Evolutionary conservation across 2,888 invertebrate species (phyloP).

Genomic region (Bembecia ichneumoniformis): DNA sequence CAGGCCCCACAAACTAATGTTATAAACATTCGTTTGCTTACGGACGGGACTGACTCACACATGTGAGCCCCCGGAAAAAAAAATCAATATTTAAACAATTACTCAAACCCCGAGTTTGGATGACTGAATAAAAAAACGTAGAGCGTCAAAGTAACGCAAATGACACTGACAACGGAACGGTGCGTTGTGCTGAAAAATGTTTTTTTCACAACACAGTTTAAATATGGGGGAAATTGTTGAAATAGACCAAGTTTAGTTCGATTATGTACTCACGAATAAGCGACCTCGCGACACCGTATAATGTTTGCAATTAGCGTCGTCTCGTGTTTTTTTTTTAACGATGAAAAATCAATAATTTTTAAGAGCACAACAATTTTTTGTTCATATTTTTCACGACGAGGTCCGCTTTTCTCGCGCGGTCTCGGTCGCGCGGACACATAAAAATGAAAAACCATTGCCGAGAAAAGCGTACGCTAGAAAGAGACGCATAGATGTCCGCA

Average conservation of each 20-base stretch:
- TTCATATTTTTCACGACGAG: constrained; percentile 64
- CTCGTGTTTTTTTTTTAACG: constrained; percentile 46
- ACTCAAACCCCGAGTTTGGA: constrained; percentile 24
- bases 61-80: constrained; percentile 33
- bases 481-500: constrained; percentile 46
- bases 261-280: constrained; percentile 35
- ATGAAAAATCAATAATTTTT: constrained; percentile 71
- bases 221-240: constrained; percentile 42
- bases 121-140: constrained; percentile 7
- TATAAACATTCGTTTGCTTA: constrained; percentile 52
- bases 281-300: constrained; percentile 36
- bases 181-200: constrained; percentile 57
- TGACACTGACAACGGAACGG: constrained; percentile 27
- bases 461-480: constrained; percentile 55
- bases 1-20: constrained; percentile 62
- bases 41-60: constrained; percentile 39
- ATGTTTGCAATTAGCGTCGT: constrained; percentile 52
- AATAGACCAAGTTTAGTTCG: constrained; percentile 23
- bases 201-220: constrained; percentile 50
- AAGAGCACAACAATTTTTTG: constrained; percentile 51
- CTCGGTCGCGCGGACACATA: constrained; percentile 52
- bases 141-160: constrained; percentile 10
- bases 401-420: constrained; percentile 43
- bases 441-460: constrained; percentile 66
- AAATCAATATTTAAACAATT: constrained; percentile 61